These are phyloP conservation scores for Creontiades dilutus DNA, from an alignment of 2,888 invertebrate species.

Conservation along the genomic window DNA sequence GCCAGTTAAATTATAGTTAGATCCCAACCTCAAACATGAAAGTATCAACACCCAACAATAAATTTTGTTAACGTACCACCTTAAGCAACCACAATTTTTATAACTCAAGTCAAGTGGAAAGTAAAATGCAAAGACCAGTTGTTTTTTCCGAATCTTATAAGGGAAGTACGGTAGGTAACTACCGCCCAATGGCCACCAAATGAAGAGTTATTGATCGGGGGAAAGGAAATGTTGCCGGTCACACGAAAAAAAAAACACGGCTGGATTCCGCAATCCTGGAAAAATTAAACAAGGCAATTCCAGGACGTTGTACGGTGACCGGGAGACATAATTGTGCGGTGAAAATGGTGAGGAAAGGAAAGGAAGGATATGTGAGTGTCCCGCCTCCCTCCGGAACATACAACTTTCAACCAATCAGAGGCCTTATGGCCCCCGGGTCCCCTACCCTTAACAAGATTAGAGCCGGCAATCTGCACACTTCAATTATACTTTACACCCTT, in stretches of 20 bases:
- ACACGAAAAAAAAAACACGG: conserved; percentile 24
- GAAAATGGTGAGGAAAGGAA: conserved; percentile 35
- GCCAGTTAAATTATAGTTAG: too few species aligned
- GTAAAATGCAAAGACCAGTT: neutral
- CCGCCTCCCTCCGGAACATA: conserved; percentile 39
- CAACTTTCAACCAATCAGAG: conserved; percentile 67
- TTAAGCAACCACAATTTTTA: neutral
- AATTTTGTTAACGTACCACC: too few species aligned
- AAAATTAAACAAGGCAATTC: conserved; percentile 64
- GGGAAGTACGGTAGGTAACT: neutral
- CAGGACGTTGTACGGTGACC: neutral
- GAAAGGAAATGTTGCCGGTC: neutral
- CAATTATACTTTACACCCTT: conserved; percentile 65
- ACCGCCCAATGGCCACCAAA: neutral
- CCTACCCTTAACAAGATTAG: conserved; percentile 64
- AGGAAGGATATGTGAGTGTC: conserved; percentile 51
- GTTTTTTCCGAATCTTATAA: neutral
- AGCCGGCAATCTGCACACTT: conserved; percentile 65
- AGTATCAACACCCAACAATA: too few species aligned
- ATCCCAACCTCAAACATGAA: too few species aligned
- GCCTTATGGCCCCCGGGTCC: conserved; percentile 51
- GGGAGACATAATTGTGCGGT: conserved; percentile 69
- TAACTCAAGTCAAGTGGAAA: neutral
- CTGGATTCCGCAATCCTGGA: conserved; percentile 31
- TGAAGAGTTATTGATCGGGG: conserved; percentile 24